phyloP scores from a whole-genome alignment of 2,113 vertebrate species.

The Mesocricetus auratus region DNA sequence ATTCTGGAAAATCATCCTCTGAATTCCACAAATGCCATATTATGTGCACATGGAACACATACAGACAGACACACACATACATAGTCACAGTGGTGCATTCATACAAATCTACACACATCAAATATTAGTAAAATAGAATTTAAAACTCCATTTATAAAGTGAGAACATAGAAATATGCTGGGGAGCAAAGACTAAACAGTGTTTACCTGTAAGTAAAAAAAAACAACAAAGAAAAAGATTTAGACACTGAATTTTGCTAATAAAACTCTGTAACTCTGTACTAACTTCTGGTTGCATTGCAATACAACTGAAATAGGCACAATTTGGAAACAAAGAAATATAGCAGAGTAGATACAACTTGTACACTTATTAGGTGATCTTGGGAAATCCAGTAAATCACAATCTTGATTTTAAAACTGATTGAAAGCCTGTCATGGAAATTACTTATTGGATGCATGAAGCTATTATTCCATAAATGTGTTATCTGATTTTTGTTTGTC shows the following conservation, averaged over 20 bases:
- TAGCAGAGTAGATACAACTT: accelerated
- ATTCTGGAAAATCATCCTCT: not conserved
- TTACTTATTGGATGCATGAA: accelerated
- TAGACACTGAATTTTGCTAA: not conserved
- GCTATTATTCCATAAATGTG: accelerated
- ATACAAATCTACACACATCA: not conserved
- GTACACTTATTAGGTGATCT: not conserved
- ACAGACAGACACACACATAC: not conserved
- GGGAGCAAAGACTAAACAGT: not conserved
- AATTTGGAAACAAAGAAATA: not conserved
- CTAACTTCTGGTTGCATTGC: not conserved
- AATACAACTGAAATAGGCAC: not conserved
- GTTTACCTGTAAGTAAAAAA: not conserved
- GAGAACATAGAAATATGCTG: not conserved
- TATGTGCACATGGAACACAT: not conserved
- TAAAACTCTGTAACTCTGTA: not conserved
- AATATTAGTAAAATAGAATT: too few relatives aligned
- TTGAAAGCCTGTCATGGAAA: not conserved
- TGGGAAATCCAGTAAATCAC: not conserved
- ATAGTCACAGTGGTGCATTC: not conserved
- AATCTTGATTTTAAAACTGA: not conserved
- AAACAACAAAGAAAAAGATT: not conserved
- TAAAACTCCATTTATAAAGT: not conserved
- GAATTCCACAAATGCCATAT: not conserved
- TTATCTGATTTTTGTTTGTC: not conserved